phyloP scores from a whole-genome alignment of 1,140 invertebrate species.

The Medauroidea extradentata region DNA sequence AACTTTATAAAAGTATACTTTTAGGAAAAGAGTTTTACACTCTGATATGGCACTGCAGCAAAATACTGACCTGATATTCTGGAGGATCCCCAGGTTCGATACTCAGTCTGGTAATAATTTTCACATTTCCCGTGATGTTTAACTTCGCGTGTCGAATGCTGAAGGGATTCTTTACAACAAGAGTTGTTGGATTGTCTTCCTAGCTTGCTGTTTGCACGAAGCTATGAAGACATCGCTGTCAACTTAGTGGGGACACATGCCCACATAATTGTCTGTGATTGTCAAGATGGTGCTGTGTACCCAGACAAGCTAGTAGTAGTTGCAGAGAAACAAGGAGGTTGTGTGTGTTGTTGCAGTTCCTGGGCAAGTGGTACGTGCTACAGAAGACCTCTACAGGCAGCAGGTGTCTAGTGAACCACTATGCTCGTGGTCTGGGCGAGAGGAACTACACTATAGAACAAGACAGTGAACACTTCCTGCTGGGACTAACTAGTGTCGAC shows the following conservation, averaged over 20 bases:
- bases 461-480: conserved; percentile 58
- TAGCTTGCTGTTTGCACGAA: not conserved
- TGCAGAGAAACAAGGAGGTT: too few species aligned
- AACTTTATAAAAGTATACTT: too few species aligned
- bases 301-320: too few species aligned
- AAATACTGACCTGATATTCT: too few species aligned
- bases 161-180: not conserved
- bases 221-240: not conserved
- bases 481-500: conserved; percentile 62
- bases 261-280: too few species aligned
- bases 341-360: conserved; percentile 51
- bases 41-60: too few species aligned
- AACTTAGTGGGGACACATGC: not conserved
- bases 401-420: conserved; percentile 74
- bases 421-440: conserved; percentile 62
- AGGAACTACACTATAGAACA: conserved; percentile 65
- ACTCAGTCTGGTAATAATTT: too few species aligned
- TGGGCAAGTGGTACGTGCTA: conserved; percentile 77
- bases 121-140: too few species aligned
- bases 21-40: too few species aligned
- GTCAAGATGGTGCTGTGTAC: too few species aligned
- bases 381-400: conserved; percentile 79
- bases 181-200: not conserved
- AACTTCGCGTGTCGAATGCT: too few species aligned
- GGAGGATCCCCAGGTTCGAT: too few species aligned